Evolutionary conservation across 2,888 invertebrate species (phyloP), one percentile per base, ranked within the genome.

Genomic region (Phaonia tiefii): DNA sequence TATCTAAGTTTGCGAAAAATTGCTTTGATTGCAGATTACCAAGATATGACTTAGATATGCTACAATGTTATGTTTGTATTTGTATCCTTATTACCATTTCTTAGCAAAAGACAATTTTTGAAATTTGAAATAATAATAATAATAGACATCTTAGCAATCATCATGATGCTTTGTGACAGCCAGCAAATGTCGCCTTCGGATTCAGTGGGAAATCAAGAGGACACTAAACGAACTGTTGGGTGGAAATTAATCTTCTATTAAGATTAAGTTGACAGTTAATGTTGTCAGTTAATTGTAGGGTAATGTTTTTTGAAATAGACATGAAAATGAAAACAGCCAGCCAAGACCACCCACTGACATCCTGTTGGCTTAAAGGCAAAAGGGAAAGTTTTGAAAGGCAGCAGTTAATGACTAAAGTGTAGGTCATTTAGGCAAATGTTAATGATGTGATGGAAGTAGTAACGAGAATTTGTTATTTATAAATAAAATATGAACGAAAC

Each of bases 241-340:
- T 31, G 31, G 31, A 31, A 49, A 54, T 42, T 42, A 42, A 56
- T 51, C 22, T 39, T 13, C 54, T 51, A 67, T 54, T 67, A 51
- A 67, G 66, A 0, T 67, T 1, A 51, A 51, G 39, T 54, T 51
- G 67, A 51, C 67, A 54, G 39, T 54, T 42, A 22, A 69, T 10
- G 54, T 42, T 69, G 69, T 42, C 69, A 69, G 54, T 69, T 56
- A 69, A 69, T 69, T 56, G 67, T 20, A 39, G 54, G 42, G 25
- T 69, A 69, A 69, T 39, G 51, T 67, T 37, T 46, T 46, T n/a
- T n/a, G n/a, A n/a, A n/a, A n/a, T n/a, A n/a, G n/a, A n/a, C n/a
- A n/a, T n/a, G n/a, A n/a, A n/a, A n/a, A n/a, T n/a, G n/a, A n/a
- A n/a, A n/a, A n/a, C n/a, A n/a, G n/a, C n/a, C n/a, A n/a, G n/a